phyloP scores from a whole-genome alignment of 2,797 vertebrate genomes.

The Syndactyla subalaris region DNA sequence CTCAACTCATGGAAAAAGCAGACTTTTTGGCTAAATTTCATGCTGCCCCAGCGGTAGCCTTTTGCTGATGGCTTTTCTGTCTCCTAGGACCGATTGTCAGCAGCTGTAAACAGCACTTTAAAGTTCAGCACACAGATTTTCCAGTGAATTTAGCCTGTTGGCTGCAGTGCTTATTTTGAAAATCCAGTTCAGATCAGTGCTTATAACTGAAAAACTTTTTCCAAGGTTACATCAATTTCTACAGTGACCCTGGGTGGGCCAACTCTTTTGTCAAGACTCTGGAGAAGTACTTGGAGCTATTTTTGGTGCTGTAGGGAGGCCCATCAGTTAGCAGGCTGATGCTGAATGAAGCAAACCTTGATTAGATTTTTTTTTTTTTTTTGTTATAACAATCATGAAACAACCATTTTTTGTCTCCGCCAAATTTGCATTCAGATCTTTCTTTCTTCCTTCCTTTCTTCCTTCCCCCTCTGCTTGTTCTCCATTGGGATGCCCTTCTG shows the following conservation, averaged over 20 bases:
- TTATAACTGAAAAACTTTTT: slow-evolving; percentile 2
- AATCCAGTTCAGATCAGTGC: background rate
- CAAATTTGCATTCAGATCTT: background rate
- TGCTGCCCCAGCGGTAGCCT: background rate
- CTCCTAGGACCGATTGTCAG: background rate
- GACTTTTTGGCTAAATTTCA: slow-evolving; percentile 30
- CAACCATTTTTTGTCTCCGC: background rate
- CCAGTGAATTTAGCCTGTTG: background rate
- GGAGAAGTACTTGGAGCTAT: background rate
- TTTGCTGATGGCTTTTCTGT: slow-evolving; percentile 41
- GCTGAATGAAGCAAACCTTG: background rate
- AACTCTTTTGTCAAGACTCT: background rate
- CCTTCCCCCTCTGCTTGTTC: background rate
- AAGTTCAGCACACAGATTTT: slow-evolving; percentile 3
- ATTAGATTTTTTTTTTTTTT: background rate
- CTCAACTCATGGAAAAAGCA: slow-evolving; percentile 52
- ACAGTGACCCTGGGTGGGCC: background rate
- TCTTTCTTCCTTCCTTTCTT: background rate
- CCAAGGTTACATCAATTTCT: background rate
- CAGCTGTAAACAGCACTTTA: background rate
- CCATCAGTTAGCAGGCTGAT: background rate
- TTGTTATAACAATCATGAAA: background rate
- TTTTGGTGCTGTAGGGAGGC: background rate
- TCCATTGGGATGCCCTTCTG: background rate
- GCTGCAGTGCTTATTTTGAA: slow-evolving; percentile 19